Evolutionary conservation across 2,888 invertebrate species (phyloP).

Genomic region (Athalia circularis): DNA sequence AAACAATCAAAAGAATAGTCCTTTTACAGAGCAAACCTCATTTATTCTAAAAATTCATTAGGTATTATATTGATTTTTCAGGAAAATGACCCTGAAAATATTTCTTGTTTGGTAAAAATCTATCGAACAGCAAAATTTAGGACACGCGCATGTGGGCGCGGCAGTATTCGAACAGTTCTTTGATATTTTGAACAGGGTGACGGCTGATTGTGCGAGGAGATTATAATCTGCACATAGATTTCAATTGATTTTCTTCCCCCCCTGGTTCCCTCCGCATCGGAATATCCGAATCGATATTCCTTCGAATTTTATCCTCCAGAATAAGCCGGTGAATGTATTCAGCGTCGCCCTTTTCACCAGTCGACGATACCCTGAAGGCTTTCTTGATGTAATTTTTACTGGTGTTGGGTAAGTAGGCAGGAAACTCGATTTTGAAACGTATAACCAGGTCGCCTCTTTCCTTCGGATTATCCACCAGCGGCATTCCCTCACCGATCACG

Average conservation of each 20-base stretch:
- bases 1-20: too few relatives aligned
- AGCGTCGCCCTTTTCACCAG: slow-evolving; percentile 51
- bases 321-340: slow-evolving; percentile 59
- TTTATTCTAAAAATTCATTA: too few relatives aligned
- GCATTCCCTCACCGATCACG: slow-evolving; percentile 85
- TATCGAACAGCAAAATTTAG: neutral
- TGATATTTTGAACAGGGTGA: neutral
- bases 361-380: slow-evolving; percentile 58
- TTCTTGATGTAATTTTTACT: slow-evolving; percentile 71
- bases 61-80: too few relatives aligned
- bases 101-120: too few relatives aligned
- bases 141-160: neutral
- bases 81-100: too few relatives aligned
- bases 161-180: neutral
- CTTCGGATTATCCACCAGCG: slow-evolving; percentile 78
- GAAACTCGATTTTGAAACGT: slow-evolving; percentile 80
- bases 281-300: slow-evolving; percentile 59
- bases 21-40: too few relatives aligned
- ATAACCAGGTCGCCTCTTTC: slow-evolving; percentile 83
- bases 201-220: neutral
- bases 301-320: slow-evolving; percentile 60
- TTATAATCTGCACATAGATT: slow-evolving; percentile 49
- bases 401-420: slow-evolving; percentile 75
- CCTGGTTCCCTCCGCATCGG: slow-evolving; percentile 53
- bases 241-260: slow-evolving; percentile 54